Percentiles rank a stretch among this genome's conserved stretches.
phyloP scores from a whole-genome alignment of 2,113 vertebrate genomes.

The Ceuthmochares aereus region DNA sequence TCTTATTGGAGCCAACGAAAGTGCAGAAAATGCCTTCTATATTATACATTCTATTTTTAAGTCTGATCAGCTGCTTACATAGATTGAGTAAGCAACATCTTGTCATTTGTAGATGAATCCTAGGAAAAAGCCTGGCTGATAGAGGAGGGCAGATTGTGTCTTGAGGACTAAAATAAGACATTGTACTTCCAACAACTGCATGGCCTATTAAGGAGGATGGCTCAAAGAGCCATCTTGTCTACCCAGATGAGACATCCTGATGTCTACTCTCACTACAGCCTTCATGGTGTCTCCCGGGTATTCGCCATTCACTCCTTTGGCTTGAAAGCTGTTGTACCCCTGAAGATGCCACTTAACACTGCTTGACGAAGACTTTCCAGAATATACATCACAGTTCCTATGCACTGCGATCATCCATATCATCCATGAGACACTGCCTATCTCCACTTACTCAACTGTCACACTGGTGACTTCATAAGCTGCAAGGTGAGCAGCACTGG shows the following conservation, averaged over 20 bases:
- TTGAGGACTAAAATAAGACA: not conserved
- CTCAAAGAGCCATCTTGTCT: not conserved
- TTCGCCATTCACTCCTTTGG: not conserved
- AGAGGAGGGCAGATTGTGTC: not conserved
- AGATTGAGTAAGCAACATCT: not conserved
- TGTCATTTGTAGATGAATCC: not conserved
- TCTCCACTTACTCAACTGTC: accelerated
- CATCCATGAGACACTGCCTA: accelerated
- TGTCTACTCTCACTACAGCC: not conserved
- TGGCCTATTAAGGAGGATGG: not conserved
- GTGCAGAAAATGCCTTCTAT: not conserved
- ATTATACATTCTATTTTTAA: not conserved
- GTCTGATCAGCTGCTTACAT: not conserved
- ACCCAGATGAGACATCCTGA: not conserved
- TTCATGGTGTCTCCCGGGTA: accelerated
- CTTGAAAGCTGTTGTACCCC: not conserved
- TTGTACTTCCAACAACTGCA: not conserved
- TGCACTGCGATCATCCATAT: accelerated
- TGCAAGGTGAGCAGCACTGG: not conserved
- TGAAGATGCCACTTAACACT: not conserved
- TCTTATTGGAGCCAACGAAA: not conserved
- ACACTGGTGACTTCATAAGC: not conserved
- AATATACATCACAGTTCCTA: no score
- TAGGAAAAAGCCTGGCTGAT: not conserved
- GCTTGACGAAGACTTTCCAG: not conserved